These are phyloP conservation scores for Avahi laniger DNA, from an alignment of 2,797 vertebrate genomes.

Conservation along the genomic window DNA sequence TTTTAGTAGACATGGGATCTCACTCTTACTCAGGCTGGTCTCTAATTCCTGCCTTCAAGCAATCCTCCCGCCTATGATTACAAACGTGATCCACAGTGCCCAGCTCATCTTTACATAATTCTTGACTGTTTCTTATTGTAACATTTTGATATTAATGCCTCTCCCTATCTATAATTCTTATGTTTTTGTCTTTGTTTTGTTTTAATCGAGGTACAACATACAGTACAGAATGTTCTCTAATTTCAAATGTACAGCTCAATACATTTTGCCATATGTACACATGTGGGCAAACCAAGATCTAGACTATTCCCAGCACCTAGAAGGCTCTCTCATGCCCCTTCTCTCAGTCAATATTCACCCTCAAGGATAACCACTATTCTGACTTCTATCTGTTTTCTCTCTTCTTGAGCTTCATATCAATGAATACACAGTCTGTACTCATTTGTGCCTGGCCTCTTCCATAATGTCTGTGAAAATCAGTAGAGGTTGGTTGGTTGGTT, in stretches of 20 bases:
- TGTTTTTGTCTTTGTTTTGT: neutral
- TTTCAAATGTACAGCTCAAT: constrained; percentile 12
- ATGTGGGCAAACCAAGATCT: neutral
- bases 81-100: neutral
- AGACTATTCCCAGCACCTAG: neutral
- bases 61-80: neutral
- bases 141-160: neutral
- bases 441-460: neutral
- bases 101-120: neutral
- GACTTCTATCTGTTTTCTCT: neutral
- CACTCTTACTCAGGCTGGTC: neutral
- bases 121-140: neutral
- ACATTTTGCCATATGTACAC: neutral
- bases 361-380: constrained; percentile 48
- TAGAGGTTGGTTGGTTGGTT: neutral
- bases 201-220: neutral
- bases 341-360: neutral
- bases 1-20: neutral
- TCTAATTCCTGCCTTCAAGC: too few species aligned
- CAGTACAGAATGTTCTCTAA: neutral
- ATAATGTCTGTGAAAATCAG: neutral
- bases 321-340: neutral
- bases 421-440: neutral
- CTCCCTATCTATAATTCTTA: neutral
- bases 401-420: constrained; percentile 20